These are phyloP conservation scores for Rhegmatorhina hoffmannsi DNA, from an alignment of 2,113 vertebrate genomes.

Conservation along the genomic window DNA sequence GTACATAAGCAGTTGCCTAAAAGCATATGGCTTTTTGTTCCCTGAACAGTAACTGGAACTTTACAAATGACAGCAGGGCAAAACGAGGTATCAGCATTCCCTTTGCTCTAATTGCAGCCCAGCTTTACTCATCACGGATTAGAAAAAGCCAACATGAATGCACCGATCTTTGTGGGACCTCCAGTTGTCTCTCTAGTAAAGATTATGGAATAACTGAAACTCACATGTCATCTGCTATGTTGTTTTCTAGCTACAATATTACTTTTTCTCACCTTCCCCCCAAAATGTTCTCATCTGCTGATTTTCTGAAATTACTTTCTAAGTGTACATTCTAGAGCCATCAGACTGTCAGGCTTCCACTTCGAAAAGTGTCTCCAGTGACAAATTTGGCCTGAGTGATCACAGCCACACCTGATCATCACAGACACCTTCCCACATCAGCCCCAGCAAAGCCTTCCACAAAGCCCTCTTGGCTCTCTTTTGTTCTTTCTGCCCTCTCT, in stretches of 20 bases:
- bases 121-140: not conserved
- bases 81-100: not conserved
- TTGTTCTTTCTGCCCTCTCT: not conserved
- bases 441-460: not conserved
- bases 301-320: not conserved
- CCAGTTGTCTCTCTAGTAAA: not conserved
- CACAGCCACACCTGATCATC: not conserved
- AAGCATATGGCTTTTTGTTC: not conserved
- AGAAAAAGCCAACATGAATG: not conserved
- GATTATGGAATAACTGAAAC: not conserved
- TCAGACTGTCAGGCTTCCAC: not conserved
- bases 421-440: fast-evolving
- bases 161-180: not conserved
- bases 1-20: not conserved
- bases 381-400: not conserved
- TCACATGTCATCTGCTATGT: not conserved
- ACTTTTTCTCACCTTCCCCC: not conserved
- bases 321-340: not conserved
- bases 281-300: not conserved
- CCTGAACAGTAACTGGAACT: not conserved
- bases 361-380: not conserved
- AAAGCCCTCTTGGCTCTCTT: not conserved
- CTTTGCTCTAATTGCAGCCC: not conserved
- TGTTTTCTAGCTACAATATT: not conserved
- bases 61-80: not conserved